Percentiles rank a stretch among this genome's conserved stretches.
Conservation (phyloP, 2,888 invertebrate genomes). For the Bellardia bayeri region DNA sequence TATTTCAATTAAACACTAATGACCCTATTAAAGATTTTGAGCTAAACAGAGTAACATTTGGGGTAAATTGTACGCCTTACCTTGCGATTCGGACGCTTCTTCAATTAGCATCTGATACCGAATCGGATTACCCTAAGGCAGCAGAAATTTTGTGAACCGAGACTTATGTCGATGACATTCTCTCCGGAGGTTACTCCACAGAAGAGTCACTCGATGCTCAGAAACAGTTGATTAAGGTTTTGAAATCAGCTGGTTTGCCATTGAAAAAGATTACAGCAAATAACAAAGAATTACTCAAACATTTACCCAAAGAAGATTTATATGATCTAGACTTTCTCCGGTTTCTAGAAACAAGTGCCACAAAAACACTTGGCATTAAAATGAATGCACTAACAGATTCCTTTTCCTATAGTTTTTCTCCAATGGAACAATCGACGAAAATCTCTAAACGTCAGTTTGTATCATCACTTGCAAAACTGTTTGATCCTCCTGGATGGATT, state of each 20-base stretch:
- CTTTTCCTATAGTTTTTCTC: neutral
- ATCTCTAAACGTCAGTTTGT: neutral
- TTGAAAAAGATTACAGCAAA: neutral
- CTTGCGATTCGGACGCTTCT: too few relatives aligned
- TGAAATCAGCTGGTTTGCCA: neutral
- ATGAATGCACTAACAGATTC: neutral
- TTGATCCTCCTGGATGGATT: too few relatives aligned
- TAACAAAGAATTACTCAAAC: neutral
- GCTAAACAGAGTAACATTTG: too few relatives aligned
- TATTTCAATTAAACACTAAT: neutral
- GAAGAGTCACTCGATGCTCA: too few relatives aligned
- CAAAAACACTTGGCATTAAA: slow-evolving; percentile 6
- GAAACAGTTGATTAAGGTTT: too few relatives aligned
- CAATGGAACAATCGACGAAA: neutral
- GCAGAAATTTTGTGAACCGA: too few relatives aligned
- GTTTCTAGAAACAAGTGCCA: neutral
- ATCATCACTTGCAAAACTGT: neutral
- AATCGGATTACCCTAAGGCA: too few relatives aligned
- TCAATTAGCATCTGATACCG: too few relatives aligned
- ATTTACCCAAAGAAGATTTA: neutral
- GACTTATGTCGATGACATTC: too few relatives aligned
- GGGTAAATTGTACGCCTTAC: too few relatives aligned
- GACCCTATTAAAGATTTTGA: neutral
- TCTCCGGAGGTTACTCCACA: too few relatives aligned
- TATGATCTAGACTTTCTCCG: neutral